Evolutionary conservation across 2,888 invertebrate genomes (phyloP).

Genomic region (Drosophila kokeensis): DNA sequence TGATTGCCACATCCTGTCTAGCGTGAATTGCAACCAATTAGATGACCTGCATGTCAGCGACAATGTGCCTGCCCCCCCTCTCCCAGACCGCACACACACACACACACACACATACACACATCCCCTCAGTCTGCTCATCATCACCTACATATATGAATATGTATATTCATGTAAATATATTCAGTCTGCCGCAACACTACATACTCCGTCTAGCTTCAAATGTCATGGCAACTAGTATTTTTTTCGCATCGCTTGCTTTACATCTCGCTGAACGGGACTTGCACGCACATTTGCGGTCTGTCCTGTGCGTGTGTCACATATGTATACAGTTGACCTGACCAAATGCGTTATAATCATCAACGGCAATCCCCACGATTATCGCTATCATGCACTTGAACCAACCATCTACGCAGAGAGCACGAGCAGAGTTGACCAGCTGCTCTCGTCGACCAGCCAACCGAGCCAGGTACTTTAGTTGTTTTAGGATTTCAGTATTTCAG

Average conservation of each 20-base stretch:
- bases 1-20: slow-evolving; percentile 69
- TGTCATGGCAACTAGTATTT: slow-evolving; percentile 65
- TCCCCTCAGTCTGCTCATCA: background rate
- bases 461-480: slow-evolving; percentile 50
- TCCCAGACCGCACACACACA: background rate
- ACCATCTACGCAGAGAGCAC: slow-evolving; percentile 11
- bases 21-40: slow-evolving; percentile 74
- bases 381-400: slow-evolving; percentile 59
- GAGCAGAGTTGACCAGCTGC: slow-evolving; percentile 32
- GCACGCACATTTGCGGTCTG: slow-evolving; percentile 68
- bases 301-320: slow-evolving; percentile 2
- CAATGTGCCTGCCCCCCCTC: background rate
- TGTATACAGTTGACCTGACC: slow-evolving; percentile 20
- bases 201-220: slow-evolving; percentile 60
- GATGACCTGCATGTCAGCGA: slow-evolving; percentile 69
- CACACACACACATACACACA: background rate
- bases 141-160: slow-evolving; percentile 4
- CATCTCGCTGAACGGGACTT: slow-evolving; percentile 51
- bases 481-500: slow-evolving; percentile 26
- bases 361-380: slow-evolving; percentile 11
- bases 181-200: slow-evolving; percentile 21
- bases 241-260: slow-evolving; percentile 61
- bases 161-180: slow-evolving; percentile 11
- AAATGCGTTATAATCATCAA: slow-evolving; percentile 27
- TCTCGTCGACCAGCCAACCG: slow-evolving; percentile 13